Percentiles rank a stretch among this genome's conserved stretches.
These are phyloP conservation scores for Smittia sp. DNA, from an alignment of 2,888 invertebrate species.

Conservation along the genomic window DNA sequence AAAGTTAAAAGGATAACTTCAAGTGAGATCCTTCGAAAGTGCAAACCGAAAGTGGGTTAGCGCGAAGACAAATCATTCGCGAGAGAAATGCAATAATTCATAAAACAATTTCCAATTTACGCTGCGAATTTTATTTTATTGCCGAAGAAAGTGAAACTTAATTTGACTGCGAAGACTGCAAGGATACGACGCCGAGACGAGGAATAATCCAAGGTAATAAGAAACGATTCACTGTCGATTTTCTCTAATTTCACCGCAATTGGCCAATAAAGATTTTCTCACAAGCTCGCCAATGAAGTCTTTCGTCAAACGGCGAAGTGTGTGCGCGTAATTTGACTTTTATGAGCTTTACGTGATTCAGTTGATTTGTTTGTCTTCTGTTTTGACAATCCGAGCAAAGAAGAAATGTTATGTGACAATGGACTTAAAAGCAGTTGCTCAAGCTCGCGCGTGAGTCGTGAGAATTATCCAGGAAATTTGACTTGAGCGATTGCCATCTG, in stretches of 20 bases:
- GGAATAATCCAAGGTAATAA: not conserved
- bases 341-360: constrained; percentile 24
- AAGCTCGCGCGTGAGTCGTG: not conserved
- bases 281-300: not conserved
- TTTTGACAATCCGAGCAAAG: not conserved
- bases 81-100: not conserved
- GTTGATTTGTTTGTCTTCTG: not conserved
- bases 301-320: not conserved
- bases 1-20: no score
- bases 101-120: not conserved
- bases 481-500: constrained; percentile 8
- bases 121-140: not conserved
- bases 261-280: not conserved
- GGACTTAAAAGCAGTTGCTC: not conserved
- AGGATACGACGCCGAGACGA: not conserved
- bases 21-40: not conserved
- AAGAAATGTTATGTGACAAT: not conserved
- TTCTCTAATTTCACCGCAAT: not conserved
- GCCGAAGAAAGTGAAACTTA: not conserved
- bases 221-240: not conserved
- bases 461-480: constrained; percentile 1
- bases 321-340: constrained; percentile 14
- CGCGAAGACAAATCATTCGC: not conserved
- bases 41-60: not conserved
- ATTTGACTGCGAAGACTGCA: not conserved